Evolutionary conservation across 1,140 invertebrate genomes (phyloP).

Genomic region (Cephus cinctus): DNA sequence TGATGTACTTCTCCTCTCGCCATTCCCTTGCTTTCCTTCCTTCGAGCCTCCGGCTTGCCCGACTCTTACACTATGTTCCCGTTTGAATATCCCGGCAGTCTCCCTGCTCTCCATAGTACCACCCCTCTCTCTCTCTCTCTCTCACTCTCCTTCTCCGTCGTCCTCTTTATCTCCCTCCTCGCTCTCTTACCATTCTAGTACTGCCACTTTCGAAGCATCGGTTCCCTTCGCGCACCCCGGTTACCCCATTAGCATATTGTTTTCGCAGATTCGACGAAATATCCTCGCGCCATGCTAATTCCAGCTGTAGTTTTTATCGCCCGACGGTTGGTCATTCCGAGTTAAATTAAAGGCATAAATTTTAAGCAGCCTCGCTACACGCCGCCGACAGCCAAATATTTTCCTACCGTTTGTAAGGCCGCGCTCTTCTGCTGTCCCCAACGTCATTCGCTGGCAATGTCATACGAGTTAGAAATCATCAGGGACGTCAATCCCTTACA

Average conservation of each 20-base stretch:
- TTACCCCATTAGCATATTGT: constrained; percentile 55
- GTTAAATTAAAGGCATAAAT: constrained; percentile 58
- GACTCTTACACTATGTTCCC: not conserved
- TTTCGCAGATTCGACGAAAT: constrained; percentile 52
- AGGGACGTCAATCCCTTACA: too few species aligned
- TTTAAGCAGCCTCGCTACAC: constrained; percentile 32
- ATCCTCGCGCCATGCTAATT: constrained; percentile 51
- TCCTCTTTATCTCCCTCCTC: not conserved
- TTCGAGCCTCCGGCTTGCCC: constrained; percentile 18
- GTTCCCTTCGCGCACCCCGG: constrained; percentile 19
- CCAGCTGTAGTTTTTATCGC: constrained; percentile 21
- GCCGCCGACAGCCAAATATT: too few species aligned
- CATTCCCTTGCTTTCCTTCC: constrained; percentile 20
- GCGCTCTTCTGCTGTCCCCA: too few species aligned
- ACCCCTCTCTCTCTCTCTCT: constrained; percentile 17
- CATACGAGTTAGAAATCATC: too few species aligned
- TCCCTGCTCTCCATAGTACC: not conserved
- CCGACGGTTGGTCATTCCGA: constrained; percentile 53
- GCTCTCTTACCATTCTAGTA: constrained; percentile 3
- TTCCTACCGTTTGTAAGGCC: too few species aligned
- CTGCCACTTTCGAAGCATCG: constrained; percentile 16
- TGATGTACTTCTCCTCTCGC: constrained; percentile 46
- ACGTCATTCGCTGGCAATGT: too few species aligned
- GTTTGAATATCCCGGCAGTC: constrained; percentile 1
- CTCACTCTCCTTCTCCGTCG: constrained; percentile 15